Evolutionary conservation across 1,140 invertebrate genomes (phyloP).

Genomic region (Wiebesia pumilae): DNA sequence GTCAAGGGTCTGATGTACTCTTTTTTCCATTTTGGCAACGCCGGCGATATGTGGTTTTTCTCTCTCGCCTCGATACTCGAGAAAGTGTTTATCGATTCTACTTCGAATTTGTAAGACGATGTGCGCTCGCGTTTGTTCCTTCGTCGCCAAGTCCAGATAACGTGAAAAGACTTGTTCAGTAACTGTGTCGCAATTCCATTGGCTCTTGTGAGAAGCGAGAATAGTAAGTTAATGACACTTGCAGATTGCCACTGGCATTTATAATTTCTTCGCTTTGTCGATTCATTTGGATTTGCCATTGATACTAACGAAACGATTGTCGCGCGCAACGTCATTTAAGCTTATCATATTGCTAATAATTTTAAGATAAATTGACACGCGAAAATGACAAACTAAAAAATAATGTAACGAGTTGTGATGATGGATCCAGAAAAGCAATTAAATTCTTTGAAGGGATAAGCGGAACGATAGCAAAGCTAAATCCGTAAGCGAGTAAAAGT

Average conservation of each 20-base stretch:
- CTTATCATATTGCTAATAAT: no score
- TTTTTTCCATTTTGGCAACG: background rate
- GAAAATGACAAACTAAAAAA: no score
- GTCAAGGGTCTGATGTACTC: conserved; percentile 2
- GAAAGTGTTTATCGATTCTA: conserved; percentile 47
- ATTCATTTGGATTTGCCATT: no score
- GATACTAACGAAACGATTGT: no score
- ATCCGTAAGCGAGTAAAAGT: no score
- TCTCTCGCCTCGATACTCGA: background rate
- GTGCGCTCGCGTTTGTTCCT: background rate
- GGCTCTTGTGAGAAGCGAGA: background rate
- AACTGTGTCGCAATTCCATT: conserved; percentile 1
- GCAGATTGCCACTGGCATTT: background rate
- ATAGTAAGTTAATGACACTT: background rate
- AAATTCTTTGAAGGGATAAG: no score
- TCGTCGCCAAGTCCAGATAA: background rate
- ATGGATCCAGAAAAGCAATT: no score
- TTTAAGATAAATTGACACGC: no score
- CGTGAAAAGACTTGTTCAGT: background rate
- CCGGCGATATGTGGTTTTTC: background rate
- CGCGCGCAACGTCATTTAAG: no score
- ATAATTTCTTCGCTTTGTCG: no score
- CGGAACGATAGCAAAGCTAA: no score
- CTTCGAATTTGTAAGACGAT: conserved; percentile 2
- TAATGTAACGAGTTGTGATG: no score